phyloP scores from a whole-genome alignment of 2,797 vertebrate species.

The Balearica regulorum region DNA sequence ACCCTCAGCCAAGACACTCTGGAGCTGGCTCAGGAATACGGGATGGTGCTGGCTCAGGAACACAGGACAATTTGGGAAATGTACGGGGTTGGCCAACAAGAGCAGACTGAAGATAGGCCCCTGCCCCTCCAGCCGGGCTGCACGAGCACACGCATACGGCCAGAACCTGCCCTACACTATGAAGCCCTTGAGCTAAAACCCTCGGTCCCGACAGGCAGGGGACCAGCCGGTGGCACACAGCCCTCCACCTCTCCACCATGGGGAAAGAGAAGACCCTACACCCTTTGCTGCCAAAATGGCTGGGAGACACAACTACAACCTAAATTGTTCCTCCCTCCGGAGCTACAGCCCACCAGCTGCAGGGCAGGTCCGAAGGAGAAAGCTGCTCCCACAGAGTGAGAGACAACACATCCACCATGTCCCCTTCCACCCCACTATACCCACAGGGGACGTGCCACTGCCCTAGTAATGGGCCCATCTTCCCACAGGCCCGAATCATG shows the following conservation, averaged over 20 bases:
- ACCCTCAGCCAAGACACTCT: not conserved
- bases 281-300: not conserved
- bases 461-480: slow-evolving; percentile 62
- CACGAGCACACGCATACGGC: accelerated
- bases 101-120: not conserved
- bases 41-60: not conserved
- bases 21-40: not conserved
- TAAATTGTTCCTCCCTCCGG: not conserved
- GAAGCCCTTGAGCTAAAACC: not conserved
- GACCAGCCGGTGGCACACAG: accelerated
- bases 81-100: not conserved
- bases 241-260: accelerated
- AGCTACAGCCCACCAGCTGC: not conserved
- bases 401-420: not conserved
- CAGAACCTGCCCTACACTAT: not conserved
- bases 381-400: not conserved
- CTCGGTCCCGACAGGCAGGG: accelerated
- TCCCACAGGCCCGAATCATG: too few relatives aligned
- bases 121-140: not conserved
- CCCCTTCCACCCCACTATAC: too few relatives aligned
- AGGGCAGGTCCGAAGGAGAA: not conserved
- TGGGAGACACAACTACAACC: not conserved
- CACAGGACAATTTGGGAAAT: not conserved
- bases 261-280: not conserved
- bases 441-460: not conserved